Percentiles rank a stretch among this genome's conserved stretches.
Evolutionary conservation across 2,113 vertebrate genomes (phyloP).

Genomic region (Oncorhynchus tshawytscha): DNA sequence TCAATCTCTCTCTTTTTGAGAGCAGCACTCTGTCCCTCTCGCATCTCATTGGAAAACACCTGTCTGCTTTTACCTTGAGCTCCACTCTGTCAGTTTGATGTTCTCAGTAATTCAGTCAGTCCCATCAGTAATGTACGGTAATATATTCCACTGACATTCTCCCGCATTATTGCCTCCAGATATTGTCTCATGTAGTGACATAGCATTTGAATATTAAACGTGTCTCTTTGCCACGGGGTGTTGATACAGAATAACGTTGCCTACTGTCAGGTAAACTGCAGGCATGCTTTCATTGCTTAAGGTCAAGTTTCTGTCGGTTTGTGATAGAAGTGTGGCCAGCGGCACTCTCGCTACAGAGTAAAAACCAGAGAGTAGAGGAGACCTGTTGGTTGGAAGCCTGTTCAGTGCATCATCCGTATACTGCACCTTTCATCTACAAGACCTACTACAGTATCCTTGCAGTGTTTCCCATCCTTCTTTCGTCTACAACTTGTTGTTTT

Average conservation of each 20-base stretch:
- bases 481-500: too few relatives aligned
- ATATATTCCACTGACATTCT: conserved; percentile 66
- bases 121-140: conserved; percentile 22
- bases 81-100: conserved; percentile 4
- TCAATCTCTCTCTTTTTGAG: not conserved
- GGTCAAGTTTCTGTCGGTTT: conserved; percentile 63
- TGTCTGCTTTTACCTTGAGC: conserved; percentile 18
- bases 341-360: not conserved
- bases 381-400: not conserved
- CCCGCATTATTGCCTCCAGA: conserved; percentile 60
- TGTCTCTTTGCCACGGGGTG: conserved; percentile 50
- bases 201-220: conserved; percentile 62
- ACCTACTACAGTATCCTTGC: too few relatives aligned
- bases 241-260: conserved; percentile 58
- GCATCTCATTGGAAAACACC: conserved; percentile 21
- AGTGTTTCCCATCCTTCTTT: too few relatives aligned
- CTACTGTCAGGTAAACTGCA: conserved; percentile 59
- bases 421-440: too few relatives aligned
- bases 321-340: conserved; percentile 21
- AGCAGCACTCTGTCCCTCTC: not conserved
- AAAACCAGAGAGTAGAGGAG: not conserved
- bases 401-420: not conserved
- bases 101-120: too few relatives aligned
- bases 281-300: conserved; percentile 51
- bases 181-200: conserved; percentile 65